A percentile compares a stretch with the other conserved stretches of the same genome.
Evolutionary conservation across 2,888 invertebrate species (phyloP).

Genomic region (Sepioteuthis lessoniana): DNA sequence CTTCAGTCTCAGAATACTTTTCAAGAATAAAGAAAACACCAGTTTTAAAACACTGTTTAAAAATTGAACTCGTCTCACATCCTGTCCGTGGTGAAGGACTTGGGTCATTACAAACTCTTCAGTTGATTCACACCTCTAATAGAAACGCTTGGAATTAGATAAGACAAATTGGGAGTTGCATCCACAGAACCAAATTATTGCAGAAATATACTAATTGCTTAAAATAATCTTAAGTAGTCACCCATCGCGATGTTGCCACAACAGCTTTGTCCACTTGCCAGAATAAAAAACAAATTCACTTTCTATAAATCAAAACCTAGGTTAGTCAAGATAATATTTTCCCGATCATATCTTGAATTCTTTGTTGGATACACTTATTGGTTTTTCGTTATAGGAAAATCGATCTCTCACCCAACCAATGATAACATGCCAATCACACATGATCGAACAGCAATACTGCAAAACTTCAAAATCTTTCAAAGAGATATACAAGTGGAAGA

Average conservation of each 20-base stretch:
- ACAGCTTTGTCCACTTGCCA: not conserved
- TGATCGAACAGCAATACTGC: not conserved
- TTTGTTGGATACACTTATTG: not conserved
- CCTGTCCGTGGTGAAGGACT: no score
- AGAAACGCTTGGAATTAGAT: no score
- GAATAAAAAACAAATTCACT: not conserved
- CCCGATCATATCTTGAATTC: not conserved
- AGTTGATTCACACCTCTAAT: no score
- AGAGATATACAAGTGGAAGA: not conserved
- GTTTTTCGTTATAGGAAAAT: not conserved
- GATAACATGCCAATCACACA: not conserved
- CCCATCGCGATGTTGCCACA: not conserved
- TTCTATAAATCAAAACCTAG: not conserved
- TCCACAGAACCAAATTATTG: no score
- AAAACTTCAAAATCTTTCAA: not conserved
- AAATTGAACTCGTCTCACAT: no score
- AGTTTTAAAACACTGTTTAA: no score
- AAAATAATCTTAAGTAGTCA: no score
- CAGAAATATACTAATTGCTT: no score
- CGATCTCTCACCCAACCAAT: not conserved
- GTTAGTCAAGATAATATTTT: not conserved
- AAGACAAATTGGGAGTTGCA: no score
- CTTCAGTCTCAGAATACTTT: no score
- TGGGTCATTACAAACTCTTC: no score
- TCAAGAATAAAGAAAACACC: no score